A percentile compares a stretch with the other conserved stretches of the same genome.
Evolutionary conservation across 2,888 invertebrate genomes (phyloP).

Genomic region (Parthenolecanium corni): DNA sequence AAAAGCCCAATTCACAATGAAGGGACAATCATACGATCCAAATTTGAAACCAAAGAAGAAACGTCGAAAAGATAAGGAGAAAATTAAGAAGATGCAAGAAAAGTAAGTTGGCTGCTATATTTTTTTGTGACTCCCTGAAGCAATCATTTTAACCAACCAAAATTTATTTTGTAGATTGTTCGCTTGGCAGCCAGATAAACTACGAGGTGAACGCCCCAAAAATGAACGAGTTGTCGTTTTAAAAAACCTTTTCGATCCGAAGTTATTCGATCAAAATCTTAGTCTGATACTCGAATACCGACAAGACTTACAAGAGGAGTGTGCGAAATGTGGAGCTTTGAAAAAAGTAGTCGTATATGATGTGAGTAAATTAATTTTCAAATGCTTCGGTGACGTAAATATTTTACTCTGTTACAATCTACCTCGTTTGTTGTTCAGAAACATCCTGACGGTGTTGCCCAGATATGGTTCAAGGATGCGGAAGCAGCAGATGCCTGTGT

Average conservation of each 20-base stretch:
- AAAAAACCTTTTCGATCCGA: constrained; percentile 82
- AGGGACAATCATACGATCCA: constrained; percentile 80
- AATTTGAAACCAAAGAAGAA: constrained; percentile 80
- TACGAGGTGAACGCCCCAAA: constrained; percentile 71
- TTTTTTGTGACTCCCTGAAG: background rate
- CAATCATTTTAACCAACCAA: background rate
- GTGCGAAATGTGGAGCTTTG: constrained; percentile 80
- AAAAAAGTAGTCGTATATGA: constrained; percentile 85
- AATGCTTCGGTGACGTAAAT: background rate
- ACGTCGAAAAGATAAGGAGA: constrained; percentile 75
- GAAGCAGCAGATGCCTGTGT: constrained; percentile 88
- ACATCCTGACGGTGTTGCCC: constrained; percentile 88
- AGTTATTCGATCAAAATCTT: constrained; percentile 81
- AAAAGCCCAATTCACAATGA: constrained; percentile 85
- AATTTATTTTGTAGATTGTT: constrained; percentile 51
- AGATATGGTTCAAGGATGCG: constrained; percentile 77
- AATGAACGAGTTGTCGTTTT: constrained; percentile 85
- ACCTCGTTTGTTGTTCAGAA: constrained; percentile 44
- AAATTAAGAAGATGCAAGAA: constrained; percentile 80
- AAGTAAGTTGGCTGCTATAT: constrained; percentile 49
- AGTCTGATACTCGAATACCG: constrained; percentile 80
- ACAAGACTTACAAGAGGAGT: constrained; percentile 79
- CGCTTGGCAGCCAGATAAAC: constrained; percentile 92
- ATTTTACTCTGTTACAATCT: background rate
- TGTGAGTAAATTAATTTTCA: constrained; percentile 44